Percentiles rank a stretch among this genome's conserved stretches.
phyloP scores from a whole-genome alignment of 2,888 invertebrate genomes.

The Dysmachus trigonus region DNA sequence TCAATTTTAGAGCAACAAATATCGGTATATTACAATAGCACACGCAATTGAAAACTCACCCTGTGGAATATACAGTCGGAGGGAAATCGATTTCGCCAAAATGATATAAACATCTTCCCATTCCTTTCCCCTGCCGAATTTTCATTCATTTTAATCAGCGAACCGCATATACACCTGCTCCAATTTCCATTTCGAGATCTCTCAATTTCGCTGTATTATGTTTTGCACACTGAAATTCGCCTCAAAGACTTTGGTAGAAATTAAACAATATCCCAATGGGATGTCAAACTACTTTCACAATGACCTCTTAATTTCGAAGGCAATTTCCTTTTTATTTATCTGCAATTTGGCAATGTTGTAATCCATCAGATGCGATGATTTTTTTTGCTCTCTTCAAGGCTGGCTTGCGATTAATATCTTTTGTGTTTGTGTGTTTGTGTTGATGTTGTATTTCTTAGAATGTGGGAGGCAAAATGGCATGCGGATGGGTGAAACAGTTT shows the following conservation, averaged over 20 bases:
- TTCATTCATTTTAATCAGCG: constrained; percentile 26
- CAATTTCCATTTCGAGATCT: constrained; percentile 11
- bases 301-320: constrained; percentile 31
- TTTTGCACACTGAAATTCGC: constrained; percentile 9
- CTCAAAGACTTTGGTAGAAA: neutral
- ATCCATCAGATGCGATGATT: neutral
- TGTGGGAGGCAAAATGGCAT: neutral
- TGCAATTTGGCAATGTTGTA: neutral
- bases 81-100: constrained; percentile 4
- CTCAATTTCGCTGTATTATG: neutral
- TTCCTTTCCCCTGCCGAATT: neutral
- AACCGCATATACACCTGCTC: neutral
- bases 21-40: neutral
- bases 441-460: neutral
- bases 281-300: constrained; percentile 36
- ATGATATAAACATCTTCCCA: neutral
- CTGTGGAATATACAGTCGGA: neutral
- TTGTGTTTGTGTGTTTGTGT: too few relatives aligned
- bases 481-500: neutral
- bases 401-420: neutral
- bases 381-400: neutral
- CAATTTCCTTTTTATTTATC: constrained; percentile 35
- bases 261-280: constrained; percentile 30
- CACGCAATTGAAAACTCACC: neutral
- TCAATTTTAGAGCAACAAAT: constrained; percentile 1